A percentile compares a stretch with the other conserved stretches of the same genome.
phyloP scores from a whole-genome alignment of 2,113 vertebrate genomes.

The Montifringilla adamsi region DNA sequence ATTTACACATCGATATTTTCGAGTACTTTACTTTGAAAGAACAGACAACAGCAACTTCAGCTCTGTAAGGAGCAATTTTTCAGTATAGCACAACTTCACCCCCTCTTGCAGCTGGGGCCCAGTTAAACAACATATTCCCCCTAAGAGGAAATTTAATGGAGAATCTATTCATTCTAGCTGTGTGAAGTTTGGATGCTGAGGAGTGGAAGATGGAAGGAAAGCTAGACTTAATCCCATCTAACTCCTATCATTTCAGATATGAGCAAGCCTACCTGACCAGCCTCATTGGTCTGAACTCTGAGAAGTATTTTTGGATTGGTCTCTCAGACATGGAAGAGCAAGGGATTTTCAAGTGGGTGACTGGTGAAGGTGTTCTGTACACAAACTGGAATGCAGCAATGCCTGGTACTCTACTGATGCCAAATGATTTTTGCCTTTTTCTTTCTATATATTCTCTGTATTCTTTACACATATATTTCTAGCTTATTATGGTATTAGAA shows the following conservation, averaged over 20 bases:
- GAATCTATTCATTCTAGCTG: neutral
- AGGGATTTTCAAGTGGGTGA: conserved; percentile 80
- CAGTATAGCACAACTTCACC: neutral
- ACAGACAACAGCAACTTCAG: neutral
- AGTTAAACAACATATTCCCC: neutral
- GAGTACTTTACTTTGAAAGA: neutral
- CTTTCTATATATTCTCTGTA: neutral
- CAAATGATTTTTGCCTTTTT: neutral
- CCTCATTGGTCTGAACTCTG: conserved; percentile 83
- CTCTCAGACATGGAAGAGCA: conserved; percentile 76
- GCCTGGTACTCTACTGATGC: conserved; percentile 78
- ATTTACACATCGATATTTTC: neutral
- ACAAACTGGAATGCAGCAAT: conserved; percentile 88
- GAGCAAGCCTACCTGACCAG: conserved; percentile 91
- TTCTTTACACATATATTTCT: neutral
- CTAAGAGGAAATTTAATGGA: neutral
- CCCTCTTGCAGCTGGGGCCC: neutral
- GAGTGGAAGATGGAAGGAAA: neutral
- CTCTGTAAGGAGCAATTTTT: neutral
- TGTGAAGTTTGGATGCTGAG: neutral
- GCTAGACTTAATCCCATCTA: neutral
- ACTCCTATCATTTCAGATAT: conserved; percentile 74
- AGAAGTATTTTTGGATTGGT: conserved; percentile 90
- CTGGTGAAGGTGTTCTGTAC: conserved; percentile 74
- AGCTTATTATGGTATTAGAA: neutral